These are phyloP conservation scores for Tychaedon coryphoeus DNA, from an alignment of 2,113 vertebrate species.

Conservation along the genomic window DNA sequence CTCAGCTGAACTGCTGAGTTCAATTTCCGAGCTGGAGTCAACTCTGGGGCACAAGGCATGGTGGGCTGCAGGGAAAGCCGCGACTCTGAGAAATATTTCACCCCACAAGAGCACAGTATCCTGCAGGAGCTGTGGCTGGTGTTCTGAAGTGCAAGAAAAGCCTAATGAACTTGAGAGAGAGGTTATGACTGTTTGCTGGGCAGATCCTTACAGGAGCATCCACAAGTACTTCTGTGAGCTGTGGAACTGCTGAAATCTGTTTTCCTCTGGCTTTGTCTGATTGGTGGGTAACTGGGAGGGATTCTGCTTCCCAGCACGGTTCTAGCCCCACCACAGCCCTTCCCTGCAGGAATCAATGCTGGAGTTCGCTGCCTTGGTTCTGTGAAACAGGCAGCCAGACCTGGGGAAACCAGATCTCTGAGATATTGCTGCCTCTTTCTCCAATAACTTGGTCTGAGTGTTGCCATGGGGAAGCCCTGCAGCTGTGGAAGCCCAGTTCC, in stretches of 20 bases:
- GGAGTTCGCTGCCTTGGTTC: rapidly evolving
- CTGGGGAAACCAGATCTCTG: neutral
- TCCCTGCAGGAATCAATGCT: neutral
- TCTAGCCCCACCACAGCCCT: neutral
- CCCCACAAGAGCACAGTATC: neutral
- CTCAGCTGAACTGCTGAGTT: neutral
- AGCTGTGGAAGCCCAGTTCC: neutral
- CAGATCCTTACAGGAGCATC: neutral
- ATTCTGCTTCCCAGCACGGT: no score
- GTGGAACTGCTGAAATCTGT: neutral
- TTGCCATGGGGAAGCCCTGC: neutral
- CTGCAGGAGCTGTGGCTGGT: neutral
- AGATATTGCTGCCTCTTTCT: neutral
- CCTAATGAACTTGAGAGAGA: rapidly evolving
- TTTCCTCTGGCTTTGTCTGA: neutral
- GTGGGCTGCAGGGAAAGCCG: neutral
- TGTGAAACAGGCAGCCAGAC: neutral
- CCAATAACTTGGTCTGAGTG: neutral
- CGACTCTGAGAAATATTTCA: neutral
- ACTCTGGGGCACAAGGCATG: rapidly evolving
- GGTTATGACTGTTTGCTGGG: rapidly evolving
- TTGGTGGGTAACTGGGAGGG: neutral
- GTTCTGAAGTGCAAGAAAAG: neutral
- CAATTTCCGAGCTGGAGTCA: rapidly evolving
- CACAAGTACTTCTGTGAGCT: neutral